Base-by-base conservation (phyloP, 2,797 vertebrate species). In the Muscicapa striata region DNA sequence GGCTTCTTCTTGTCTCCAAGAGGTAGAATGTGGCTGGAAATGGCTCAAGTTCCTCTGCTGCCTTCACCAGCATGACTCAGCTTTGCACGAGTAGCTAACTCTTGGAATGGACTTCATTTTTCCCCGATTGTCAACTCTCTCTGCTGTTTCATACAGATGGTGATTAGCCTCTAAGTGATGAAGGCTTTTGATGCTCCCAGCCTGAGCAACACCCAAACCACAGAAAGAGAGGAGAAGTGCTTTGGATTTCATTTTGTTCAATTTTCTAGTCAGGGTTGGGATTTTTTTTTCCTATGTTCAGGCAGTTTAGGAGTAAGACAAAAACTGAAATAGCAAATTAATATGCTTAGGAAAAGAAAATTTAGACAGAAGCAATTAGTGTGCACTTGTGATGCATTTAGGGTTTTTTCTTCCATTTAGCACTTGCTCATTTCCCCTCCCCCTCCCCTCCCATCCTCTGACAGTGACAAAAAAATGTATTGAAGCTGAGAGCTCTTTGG, bases 261-360 rank as follows among this genome's bases (percentile, higher is more conserved):
- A 90, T 95, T 91, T 93, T 84, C 87, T 69, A 51, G 49, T 83
- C 61, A 67, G 40, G 24, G 9, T 16, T 55, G 41, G 11, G 9
- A 36, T 15, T 32, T 20, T 52, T 62, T 63, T 75, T 43, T 36
- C 32, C 5, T 54, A 29, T 93, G 73, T 86, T 92, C 62, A 84
- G 87, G 17, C 82, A 69, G 34, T 62, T 89, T 74, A 86, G 74
- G 88, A 86, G 63, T 36, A 92, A 95, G 89, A 62, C 62, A 91
- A 46, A 94, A 93, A 59, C 76, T 76, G 91, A 95, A 95, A 93
- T 79, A 92, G 77, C 67, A 93, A 93, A 94, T 94, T 93, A 92
- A 91, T 93, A 84, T 81, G 62, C 82, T 45, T n/a, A 57, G 72
- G 63, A 29, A 54, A 32, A 73, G 83, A 93, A 90, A 83, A 73